Evolutionary conservation across 2,113 vertebrate genomes (phyloP).

Genomic region (Atrichornis clamosus): DNA sequence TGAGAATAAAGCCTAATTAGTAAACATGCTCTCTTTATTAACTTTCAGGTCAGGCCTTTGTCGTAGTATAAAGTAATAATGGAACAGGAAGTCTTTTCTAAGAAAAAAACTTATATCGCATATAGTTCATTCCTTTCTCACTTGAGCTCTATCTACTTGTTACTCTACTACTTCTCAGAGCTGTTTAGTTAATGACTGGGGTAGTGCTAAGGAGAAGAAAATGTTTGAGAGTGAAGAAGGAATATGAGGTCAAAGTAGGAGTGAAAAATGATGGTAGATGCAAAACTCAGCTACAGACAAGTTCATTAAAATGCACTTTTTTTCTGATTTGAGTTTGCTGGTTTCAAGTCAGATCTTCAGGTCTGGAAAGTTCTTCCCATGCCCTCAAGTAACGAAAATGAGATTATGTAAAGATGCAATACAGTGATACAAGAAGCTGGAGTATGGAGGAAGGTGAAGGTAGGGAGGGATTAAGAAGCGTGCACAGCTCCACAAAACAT

Average conservation of each 20-base stretch:
- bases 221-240: neutral
- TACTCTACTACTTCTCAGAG: neutral
- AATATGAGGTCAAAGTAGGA: neutral
- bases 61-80: conserved; percentile 69
- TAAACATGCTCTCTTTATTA: conserved; percentile 79
- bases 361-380: neutral
- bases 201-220: neutral
- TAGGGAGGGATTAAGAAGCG: neutral
- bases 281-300: neutral
- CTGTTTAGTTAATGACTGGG: neutral
- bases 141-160: neutral
- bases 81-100: conserved; percentile 47
- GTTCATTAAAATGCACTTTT: neutral
- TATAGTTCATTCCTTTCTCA: conserved; percentile 19
- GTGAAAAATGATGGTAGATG: neutral
- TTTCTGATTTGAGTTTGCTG: neutral
- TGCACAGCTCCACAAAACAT: neutral
- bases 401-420: neutral
- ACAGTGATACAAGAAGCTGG: neutral
- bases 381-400: neutral
- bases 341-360: neutral
- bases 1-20: conserved; percentile 78
- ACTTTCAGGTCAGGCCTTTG: conserved; percentile 74
- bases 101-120: conserved; percentile 2
- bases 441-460: too few species aligned